Evolutionary conservation across 2,797 vertebrate species (phyloP).

Genomic region (Microcaecilia unicolor): DNA sequence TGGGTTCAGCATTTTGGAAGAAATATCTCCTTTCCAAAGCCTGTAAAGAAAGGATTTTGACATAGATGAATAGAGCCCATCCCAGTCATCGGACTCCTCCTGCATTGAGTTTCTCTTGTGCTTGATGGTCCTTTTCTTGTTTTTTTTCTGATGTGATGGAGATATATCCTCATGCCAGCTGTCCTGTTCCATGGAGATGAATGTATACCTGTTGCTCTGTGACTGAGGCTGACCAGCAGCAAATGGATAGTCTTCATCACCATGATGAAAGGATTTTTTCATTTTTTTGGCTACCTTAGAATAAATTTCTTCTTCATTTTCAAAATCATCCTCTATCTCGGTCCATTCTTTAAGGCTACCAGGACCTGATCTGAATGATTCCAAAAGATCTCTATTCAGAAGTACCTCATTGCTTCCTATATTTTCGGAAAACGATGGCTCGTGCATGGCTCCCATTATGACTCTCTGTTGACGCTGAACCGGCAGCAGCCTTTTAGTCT

Average conservation of each 20-base stretch:
- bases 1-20: conserved; percentile 77
- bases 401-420: conserved; percentile 22
- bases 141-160: conserved; percentile 20
- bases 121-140: conserved; percentile 13
- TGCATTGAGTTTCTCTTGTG: conserved; percentile 19
- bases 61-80: conserved; percentile 72
- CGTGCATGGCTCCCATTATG: conserved; percentile 62
- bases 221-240: conserved; percentile 43
- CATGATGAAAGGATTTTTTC: conserved; percentile 40
- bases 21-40: conserved; percentile 80
- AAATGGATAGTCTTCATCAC: conserved; percentile 38
- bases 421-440: conserved; percentile 40
- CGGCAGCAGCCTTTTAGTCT: conserved; percentile 74
- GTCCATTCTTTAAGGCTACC: conserved; percentile 45
- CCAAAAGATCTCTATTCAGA: conserved; percentile 30
- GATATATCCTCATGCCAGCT: conserved; percentile 26
- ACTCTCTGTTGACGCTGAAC: conserved; percentile 70
- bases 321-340: conserved; percentile 45
- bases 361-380: conserved; percentile 28
- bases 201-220: conserved; percentile 30
- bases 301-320: conserved; percentile 46
- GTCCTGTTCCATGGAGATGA: conserved; percentile 15
- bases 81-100: conserved; percentile 55
- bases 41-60: conserved; percentile 73
- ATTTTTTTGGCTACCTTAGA: conserved; percentile 42